Evolutionary conservation across 2,888 invertebrate genomes (phyloP).

Genomic region (Oeneis ivallda): DNA sequence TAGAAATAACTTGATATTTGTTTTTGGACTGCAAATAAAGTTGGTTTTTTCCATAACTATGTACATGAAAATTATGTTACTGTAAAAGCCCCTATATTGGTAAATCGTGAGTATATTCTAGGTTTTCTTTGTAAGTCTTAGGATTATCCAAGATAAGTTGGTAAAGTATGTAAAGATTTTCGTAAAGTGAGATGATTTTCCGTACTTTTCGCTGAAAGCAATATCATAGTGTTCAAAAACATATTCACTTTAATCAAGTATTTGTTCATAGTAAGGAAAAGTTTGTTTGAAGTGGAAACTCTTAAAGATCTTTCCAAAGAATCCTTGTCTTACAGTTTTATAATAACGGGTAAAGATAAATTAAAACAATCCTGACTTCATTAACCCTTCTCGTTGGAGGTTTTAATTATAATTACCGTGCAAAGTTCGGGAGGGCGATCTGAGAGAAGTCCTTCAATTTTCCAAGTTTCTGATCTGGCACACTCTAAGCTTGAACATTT

Average conservation of each 20-base stretch:
- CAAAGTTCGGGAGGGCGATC: conserved; percentile 24
- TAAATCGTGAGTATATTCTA: too few relatives aligned
- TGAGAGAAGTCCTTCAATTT: conserved; percentile 30
- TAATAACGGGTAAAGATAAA: conserved; percentile 3
- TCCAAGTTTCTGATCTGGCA: conserved; percentile 24
- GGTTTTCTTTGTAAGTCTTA: too few relatives aligned
- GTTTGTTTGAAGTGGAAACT: not conserved
- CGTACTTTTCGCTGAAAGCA: too few relatives aligned
- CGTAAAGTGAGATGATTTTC: too few relatives aligned
- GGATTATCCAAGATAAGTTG: too few relatives aligned
- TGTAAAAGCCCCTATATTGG: too few relatives aligned
- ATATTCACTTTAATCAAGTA: not conserved
- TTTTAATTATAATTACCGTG: conserved; percentile 26
- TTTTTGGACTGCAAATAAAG: too few relatives aligned
- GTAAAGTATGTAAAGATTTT: too few relatives aligned
- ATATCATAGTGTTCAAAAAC: too few relatives aligned
- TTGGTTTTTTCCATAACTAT: too few relatives aligned
- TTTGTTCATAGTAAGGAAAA: not conserved
- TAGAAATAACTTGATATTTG: too few relatives aligned
- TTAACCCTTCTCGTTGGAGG: conserved; percentile 7
- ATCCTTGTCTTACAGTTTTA: not conserved
- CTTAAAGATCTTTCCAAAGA: not conserved
- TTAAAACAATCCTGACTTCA: conserved; percentile 15
- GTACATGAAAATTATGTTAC: too few relatives aligned
- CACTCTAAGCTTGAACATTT: not conserved